Evolutionary conservation across 2,888 invertebrate species (phyloP).

Genomic region (Nyleta sp.): DNA sequence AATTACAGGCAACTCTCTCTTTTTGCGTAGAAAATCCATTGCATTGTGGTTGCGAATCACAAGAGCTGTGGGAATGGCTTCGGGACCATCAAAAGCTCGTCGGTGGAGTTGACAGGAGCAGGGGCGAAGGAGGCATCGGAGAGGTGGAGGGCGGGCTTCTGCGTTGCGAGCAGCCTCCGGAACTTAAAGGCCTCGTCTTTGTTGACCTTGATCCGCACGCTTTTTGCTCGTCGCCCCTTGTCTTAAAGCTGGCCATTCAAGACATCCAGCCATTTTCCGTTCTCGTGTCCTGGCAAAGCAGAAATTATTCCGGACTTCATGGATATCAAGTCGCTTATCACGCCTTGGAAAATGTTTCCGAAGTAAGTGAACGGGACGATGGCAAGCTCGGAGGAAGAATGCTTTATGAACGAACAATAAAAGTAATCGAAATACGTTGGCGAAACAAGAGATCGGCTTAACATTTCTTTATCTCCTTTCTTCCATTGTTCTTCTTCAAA

Average conservation of each 20-base stretch:
- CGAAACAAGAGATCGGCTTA: no score
- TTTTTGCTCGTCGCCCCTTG: constrained; percentile 92
- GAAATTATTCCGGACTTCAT: constrained; percentile 92
- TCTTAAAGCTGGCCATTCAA: constrained; percentile 92
- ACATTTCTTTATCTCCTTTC: no score
- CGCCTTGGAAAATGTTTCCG: constrained; percentile 81
- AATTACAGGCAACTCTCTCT: no score
- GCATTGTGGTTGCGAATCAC: constrained; percentile 94
- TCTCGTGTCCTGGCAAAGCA: constrained; percentile 94
- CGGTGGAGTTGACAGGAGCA: constrained; percentile 84
- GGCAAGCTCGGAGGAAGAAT: not conserved
- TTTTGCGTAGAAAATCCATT: constrained; percentile 90
- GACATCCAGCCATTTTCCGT: constrained; percentile 94
- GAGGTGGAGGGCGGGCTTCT: constrained; percentile 82
- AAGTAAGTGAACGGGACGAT: constrained; percentile 24
- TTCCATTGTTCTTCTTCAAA: no score
- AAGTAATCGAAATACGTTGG: no score
- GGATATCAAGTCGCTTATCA: constrained; percentile 94
- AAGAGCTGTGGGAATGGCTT: constrained; percentile 96
- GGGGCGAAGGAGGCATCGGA: constrained; percentile 72
- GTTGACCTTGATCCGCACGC: constrained; percentile 91
- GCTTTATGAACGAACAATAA: not conserved
- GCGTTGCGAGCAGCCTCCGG: constrained; percentile 92
- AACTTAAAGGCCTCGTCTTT: constrained; percentile 89
- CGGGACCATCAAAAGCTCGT: constrained; percentile 93